These are phyloP conservation scores for Stenotaenia linearis DNA, from an alignment of 2,888 invertebrate species.

Conservation along the genomic window DNA sequence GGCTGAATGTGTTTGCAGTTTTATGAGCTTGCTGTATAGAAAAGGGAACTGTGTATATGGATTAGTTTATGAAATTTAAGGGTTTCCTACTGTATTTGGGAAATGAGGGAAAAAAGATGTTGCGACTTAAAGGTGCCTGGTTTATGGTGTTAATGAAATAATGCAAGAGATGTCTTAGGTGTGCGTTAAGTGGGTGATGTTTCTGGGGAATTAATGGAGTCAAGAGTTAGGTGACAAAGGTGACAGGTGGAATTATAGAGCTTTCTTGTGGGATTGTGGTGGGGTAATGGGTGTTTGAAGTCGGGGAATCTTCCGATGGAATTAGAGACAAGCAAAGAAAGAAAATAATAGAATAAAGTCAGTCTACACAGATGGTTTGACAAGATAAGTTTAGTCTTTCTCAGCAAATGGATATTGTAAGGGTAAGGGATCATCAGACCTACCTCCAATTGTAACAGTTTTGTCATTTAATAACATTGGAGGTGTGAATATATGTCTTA, in stretches of 20 bases:
- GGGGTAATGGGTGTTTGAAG: no score
- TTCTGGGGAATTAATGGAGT: not conserved
- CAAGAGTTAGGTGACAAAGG: not conserved
- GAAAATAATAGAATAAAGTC: no score
- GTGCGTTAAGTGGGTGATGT: not conserved
- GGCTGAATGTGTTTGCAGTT: not conserved
- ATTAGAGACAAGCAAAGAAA: no score
- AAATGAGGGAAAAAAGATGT: not conserved
- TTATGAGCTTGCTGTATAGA: not conserved
- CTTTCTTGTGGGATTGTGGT: no score
- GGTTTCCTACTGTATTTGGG: not conserved
- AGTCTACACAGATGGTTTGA: no score
- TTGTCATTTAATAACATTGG: no score
- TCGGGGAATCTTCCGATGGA: no score
- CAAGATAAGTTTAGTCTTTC: no score
- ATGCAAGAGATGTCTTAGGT: not conserved
- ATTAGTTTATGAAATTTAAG: constrained; percentile 1
- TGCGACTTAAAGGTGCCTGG: not conserved
- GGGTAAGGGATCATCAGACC: no score
- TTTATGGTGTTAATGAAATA: not conserved
- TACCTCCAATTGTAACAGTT: no score
- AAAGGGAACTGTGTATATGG: not conserved
- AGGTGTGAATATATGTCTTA: no score
- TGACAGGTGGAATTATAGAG: not conserved
- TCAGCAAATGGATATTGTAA: no score